A percentile compares a stretch with the other conserved stretches of the same genome.
Evolutionary conservation across 2,113 vertebrate genomes (phyloP).

Genomic region (Microcebus jonahi): DNA sequence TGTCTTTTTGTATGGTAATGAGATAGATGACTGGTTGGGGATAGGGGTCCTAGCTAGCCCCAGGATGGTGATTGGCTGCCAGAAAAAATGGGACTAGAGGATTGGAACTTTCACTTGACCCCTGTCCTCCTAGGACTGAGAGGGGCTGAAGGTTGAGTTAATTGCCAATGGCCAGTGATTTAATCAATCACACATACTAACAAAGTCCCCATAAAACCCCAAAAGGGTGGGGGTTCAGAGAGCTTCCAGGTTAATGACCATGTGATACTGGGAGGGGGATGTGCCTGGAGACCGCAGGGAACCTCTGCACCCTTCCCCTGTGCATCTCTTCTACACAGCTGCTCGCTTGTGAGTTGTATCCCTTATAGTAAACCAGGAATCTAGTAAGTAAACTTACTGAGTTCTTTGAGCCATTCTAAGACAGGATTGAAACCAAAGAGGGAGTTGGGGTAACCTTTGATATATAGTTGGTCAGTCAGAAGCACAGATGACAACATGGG

Average conservation of each 20-base stretch:
- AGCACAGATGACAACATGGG: background rate
- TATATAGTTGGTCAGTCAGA: background rate
- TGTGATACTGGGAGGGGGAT: fast-evolving
- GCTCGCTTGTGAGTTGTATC: too few species aligned
- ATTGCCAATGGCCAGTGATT: background rate
- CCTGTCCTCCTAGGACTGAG: fast-evolving
- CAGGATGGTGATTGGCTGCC: background rate
- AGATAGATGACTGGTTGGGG: background rate
- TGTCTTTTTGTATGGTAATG: background rate
- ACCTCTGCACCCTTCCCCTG: fast-evolving
- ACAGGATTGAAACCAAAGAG: background rate
- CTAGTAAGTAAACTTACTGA: background rate
- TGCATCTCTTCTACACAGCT: background rate
- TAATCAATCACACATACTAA: background rate
- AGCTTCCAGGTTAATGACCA: background rate
- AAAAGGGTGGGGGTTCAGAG: background rate
- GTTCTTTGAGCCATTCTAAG: background rate
- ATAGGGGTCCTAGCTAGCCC: too few species aligned
- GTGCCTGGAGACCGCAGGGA: too few species aligned
- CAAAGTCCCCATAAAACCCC: background rate
- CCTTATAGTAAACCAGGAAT: background rate
- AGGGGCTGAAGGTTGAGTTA: background rate
- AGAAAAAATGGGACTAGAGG: background rate
- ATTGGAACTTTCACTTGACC: background rate
- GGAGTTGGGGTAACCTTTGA: background rate